These are phyloP conservation scores for Siniperca knerii DNA, from an alignment of 2,113 vertebrate genomes.

Conservation along the genomic window DNA sequence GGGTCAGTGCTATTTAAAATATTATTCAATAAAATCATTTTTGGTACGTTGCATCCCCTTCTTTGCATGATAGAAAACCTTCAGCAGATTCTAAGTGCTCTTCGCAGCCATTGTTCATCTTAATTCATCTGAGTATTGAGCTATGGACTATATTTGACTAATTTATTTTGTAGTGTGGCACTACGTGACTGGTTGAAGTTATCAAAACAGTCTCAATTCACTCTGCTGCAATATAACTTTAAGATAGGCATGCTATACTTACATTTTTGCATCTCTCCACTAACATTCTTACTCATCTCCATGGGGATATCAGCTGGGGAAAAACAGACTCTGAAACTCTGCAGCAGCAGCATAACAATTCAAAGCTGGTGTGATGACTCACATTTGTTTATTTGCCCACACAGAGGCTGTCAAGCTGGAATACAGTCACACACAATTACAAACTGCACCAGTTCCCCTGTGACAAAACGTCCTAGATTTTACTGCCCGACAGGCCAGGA, in stretches of 20 bases:
- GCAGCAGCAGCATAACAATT: slow-evolving; percentile 44
- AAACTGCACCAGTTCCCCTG: slow-evolving; percentile 53
- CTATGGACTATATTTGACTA: not conserved
- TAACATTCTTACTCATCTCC: slow-evolving; percentile 13
- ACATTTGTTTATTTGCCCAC: slow-evolving; percentile 70
- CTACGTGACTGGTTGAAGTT: not conserved
- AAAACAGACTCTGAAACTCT: slow-evolving; percentile 32
- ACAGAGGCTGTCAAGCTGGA: slow-evolving; percentile 55
- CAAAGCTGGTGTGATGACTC: slow-evolving; percentile 56
- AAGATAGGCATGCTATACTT: not conserved
- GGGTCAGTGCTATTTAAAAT: slow-evolving; percentile 25
- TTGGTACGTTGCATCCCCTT: not conserved
- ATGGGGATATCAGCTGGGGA: slow-evolving; percentile 8
- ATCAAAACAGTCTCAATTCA: not conserved
- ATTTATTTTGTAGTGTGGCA: not conserved
- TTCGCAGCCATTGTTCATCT: not conserved
- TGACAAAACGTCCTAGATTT: slow-evolving; percentile 68
- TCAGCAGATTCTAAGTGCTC: not conserved
- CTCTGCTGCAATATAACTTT: slow-evolving; percentile 5
- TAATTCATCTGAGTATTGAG: slow-evolving; percentile 2
- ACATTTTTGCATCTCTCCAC: not conserved
- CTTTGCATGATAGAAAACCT: not conserved
- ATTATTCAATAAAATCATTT: slow-evolving; percentile 6
- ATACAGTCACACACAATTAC: slow-evolving; percentile 53
- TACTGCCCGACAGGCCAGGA: slow-evolving; percentile 22